phyloP scores from a whole-genome alignment of 2,797 vertebrate species.

The Tinamus major region DNA sequence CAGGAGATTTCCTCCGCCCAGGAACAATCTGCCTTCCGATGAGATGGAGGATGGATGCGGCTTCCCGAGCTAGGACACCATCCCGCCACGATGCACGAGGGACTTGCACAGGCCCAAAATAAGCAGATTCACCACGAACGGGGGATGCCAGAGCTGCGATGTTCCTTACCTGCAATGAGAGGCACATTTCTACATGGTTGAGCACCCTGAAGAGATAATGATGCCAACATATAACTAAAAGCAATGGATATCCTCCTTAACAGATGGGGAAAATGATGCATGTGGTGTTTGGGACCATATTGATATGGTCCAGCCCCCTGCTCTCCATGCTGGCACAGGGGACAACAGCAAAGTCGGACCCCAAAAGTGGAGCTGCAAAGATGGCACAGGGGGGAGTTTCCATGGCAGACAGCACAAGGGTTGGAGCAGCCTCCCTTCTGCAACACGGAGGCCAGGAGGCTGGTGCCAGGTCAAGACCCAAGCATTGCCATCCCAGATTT shows the following conservation, averaged over 20 bases:
- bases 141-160: fast-evolving
- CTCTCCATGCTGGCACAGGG: not conserved
- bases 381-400: too few species aligned
- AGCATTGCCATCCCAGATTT: not conserved
- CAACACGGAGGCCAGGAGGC: not conserved
- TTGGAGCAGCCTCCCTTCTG: not conserved
- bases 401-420: too few species aligned
- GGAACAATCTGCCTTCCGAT: constrained; percentile 60
- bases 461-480: not conserved
- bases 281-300: fast-evolving
- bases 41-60: not conserved
- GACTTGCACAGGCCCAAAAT: not conserved
- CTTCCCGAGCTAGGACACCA: not conserved
- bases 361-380: too few species aligned
- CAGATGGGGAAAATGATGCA: constrained; percentile 42
- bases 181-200: not conserved
- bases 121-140: fast-evolving
- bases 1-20: constrained; percentile 50
- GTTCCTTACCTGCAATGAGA: fast-evolving
- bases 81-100: not conserved
- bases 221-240: not conserved
- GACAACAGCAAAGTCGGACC: not conserved
- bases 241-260: not conserved
- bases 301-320: not conserved
- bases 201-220: fast-evolving